Evolutionary conservation across 2,888 invertebrate species (phyloP), one percentile per base, ranked within the genome.

Genomic region (Athalia circularis): DNA sequence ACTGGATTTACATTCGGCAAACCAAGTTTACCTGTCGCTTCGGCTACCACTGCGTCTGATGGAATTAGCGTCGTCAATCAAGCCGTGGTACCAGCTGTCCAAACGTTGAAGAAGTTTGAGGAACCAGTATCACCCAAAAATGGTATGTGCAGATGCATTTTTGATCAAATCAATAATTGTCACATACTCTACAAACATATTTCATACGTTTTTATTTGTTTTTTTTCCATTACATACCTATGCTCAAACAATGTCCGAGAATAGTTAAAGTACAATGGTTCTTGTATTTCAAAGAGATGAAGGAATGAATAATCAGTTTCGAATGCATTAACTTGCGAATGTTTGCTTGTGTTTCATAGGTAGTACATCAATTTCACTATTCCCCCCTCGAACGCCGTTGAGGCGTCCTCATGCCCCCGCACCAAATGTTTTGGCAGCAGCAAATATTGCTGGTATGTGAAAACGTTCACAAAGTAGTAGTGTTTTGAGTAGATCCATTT

Each of bases 1-100:
- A n/a, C 62, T 62, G 29, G n/a, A 15, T 88, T 92, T 80, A 87
- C 89, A 11, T 92, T 92, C 82, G 92, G 91, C 29, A 81, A 79
- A 52, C 52, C 77, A 54, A 13, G 79, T 84, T 85, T 90, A 5
- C 87, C 77, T 54, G 45, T 84, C 72, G 84, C 8, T 0, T 8
- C 62, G 4, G 13, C 62, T 54, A n/a, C n/a, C 9, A 54, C 9
- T 62, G 15, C 8, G 62, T 8, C 62, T 15, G 13, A 62, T 62
- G 13, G 7, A 13, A 62, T 29, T 8, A 62, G 13, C 13, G 15
- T 62, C 8, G 8, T 15, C 62, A 62, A 13, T 62, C 13, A 62
- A 62, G 0, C 13, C 62, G 15, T n/a, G 29, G 29, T 29, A 29
- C 13, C 11, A 29, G 11, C 62, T 5, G 13, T 62, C 54, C 29